Conservation (phyloP, 2,113 vertebrate species). For the Syngnathus typhle region DNA sequence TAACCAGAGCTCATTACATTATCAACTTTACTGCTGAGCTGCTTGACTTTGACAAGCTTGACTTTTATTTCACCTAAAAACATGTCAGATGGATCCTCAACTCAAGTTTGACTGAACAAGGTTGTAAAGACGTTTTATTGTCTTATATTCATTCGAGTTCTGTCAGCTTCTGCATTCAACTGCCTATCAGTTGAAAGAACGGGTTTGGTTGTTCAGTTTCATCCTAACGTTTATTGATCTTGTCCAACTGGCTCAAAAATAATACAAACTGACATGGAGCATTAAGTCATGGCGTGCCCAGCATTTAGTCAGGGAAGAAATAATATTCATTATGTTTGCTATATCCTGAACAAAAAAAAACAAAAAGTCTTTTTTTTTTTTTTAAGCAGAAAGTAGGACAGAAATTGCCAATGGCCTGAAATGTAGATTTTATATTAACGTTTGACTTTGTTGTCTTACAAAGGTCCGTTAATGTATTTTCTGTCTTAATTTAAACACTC, state of each 20-base stretch:
- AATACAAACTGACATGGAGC: no score
- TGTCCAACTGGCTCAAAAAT: no score
- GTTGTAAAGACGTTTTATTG: conserved; percentile 22
- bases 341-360: no score
- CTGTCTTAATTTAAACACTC: no score
- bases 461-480: neutral
- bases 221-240: no score
- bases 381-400: neutral
- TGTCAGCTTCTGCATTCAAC: neutral
- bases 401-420: neutral
- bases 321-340: no score
- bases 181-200: neutral
- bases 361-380: neutral
- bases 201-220: no score
- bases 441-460: neutral
- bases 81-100: conserved; percentile 37
- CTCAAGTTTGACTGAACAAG: conserved; percentile 28
- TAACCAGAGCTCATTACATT: conserved; percentile 56
- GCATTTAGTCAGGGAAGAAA: no score
- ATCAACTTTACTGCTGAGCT: conserved; percentile 42
- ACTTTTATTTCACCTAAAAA: conserved; percentile 53
- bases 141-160: no score
- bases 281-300: no score
- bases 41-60: conserved; percentile 55
- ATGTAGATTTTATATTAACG: neutral